Conservation (phyloP, 2,888 invertebrate genomes). For the Tetranychus truncatus region DNA sequence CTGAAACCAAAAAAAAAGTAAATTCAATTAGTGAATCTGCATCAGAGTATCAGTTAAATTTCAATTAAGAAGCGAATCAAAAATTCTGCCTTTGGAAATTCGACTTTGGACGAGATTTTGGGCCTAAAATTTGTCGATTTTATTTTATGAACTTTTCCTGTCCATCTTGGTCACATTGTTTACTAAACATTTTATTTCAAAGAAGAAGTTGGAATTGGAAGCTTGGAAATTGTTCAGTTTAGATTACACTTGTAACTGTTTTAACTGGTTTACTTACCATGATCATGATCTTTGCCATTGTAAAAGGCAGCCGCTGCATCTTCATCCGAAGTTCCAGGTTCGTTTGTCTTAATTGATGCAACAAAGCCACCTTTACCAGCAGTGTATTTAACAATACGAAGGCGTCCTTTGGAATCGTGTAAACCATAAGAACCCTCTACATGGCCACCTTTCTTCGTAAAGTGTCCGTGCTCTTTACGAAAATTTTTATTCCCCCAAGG, state of each 20-base stretch:
- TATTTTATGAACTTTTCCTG: too few species aligned
- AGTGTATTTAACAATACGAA: conserved; percentile 4
- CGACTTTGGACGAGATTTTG: too few species aligned
- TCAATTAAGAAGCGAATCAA: too few species aligned
- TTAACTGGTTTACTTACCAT: neutral
- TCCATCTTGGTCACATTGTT: too few species aligned
- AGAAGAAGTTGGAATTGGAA: too few species aligned
- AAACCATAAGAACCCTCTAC: conserved; percentile 9
- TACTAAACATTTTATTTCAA: too few species aligned
- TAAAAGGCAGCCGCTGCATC: conserved; percentile 3
- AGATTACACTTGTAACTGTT: too few species aligned
- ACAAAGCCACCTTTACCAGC: conserved; percentile 10
- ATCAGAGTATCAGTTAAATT: too few species aligned
- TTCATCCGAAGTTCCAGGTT: conserved; percentile 8
- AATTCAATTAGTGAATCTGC: neutral
- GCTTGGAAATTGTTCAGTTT: too few species aligned
- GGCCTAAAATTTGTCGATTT: too few species aligned
- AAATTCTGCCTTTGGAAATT: too few species aligned
- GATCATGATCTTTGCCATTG: conserved; percentile 9
- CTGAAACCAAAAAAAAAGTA: neutral
- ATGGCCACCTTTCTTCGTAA: neutral
- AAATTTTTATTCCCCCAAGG: conserved; percentile 7
- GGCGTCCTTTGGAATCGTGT: conserved; percentile 6
- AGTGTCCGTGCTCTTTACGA: conserved; percentile 1
- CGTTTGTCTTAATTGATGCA: neutral